phyloP scores from a whole-genome alignment of 2,797 vertebrate genomes.

The Sebastes goodei region DNA sequence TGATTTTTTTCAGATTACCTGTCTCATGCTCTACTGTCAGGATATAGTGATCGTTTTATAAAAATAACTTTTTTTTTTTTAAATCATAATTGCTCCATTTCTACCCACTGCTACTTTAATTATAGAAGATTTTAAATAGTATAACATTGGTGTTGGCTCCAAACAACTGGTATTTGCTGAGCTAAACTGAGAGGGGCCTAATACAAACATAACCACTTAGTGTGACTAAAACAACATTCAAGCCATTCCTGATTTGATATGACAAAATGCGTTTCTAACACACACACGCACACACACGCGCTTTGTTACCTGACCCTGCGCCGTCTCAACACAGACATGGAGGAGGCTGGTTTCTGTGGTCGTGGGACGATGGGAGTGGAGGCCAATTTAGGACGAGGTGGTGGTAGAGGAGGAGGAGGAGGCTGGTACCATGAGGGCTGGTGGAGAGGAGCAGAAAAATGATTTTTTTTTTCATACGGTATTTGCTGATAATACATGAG shows the following conservation, averaged over 20 bases:
- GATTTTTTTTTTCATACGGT: neutral
- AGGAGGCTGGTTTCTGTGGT: conserved; percentile 77
- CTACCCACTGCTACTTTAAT: neutral
- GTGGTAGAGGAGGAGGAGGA: conserved; percentile 61
- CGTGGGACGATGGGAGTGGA: conserved; percentile 56
- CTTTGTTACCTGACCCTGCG: conserved; percentile 80
- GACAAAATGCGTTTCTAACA: neutral
- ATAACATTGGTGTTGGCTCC: neutral
- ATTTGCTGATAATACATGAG: neutral
- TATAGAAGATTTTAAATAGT: neutral
- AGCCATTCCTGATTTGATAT: neutral
- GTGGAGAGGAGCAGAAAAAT: neutral
- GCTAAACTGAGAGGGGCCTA: neutral
- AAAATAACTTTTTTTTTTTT: too few relatives aligned
- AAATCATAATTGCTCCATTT: too few relatives aligned
- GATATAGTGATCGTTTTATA: too few relatives aligned
- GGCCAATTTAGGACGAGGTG: conserved; percentile 77
- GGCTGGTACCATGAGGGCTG: conserved; percentile 85
- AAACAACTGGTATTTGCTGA: neutral
- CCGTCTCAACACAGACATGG: conserved; percentile 83
- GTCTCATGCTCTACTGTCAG: too few relatives aligned
- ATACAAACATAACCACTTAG: neutral
- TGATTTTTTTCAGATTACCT: too few relatives aligned
- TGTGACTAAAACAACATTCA: neutral
- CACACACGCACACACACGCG: too few relatives aligned